Base-by-base conservation (phyloP, 1,140 invertebrate genomes). In the Halesus radiatus region DNA sequence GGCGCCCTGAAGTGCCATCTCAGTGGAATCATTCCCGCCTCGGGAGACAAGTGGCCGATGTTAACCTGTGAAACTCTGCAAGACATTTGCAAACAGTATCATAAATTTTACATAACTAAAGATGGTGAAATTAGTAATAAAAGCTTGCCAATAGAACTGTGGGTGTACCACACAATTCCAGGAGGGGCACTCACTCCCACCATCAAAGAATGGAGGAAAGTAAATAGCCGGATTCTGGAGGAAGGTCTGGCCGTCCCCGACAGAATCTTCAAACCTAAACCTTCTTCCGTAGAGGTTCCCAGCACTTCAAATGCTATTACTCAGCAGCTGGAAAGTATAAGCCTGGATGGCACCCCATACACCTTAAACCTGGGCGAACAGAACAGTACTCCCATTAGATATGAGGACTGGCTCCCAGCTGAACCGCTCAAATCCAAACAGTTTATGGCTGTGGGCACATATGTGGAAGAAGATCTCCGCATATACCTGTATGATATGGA, bases 1-100 rank as follows among this genome's bases (percentile, higher is more conserved):
- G 87, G 90, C 8, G 87, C 89, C 1, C 88, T 92, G 22, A 90
- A 89, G 83, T 90, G 92, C 72, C 91, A 91, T 83, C 81, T 93
- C 3, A 88, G 84, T 5, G 91, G 91, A 10, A 90, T 93, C 16
- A 83, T 85, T 13, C 90, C 92, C 0, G 91, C 90, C 0, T 89
- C 90, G 2, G 91, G 90, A 0, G 81, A 86, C 0, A 84, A 85
- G 1, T 93, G 92, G 92, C 88, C 90, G 0, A 88, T 87, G 0
- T 82, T 90, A 0, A 90, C 92, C 0, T 90, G 88, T 56, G 86
- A 90, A 53, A 90, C 86, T 74, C 84, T 93, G 1, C 86, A 85
- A 8, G 90, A 92, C n/a, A 84, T 92, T 0, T 86, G 92, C 10
- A 84, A 87, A 3, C 85, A 85, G 0, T 90, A 90, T 81, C 84